Evolutionary conservation across 2,888 invertebrate species (phyloP).

Genomic region (Agriopis marginaria): DNA sequence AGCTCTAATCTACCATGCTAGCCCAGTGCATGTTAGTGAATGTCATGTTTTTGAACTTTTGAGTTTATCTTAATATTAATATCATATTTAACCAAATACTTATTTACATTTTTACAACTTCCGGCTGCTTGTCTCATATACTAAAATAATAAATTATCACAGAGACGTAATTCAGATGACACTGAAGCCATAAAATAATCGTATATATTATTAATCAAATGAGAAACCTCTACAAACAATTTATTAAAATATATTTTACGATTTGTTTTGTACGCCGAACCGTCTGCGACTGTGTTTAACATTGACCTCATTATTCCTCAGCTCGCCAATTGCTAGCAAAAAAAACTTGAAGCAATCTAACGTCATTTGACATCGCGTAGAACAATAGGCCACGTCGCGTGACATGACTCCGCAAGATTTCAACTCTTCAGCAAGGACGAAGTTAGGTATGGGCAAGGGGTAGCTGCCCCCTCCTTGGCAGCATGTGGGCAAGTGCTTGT

Average conservation of each 20-base stretch:
- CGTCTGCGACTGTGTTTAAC: conserved; percentile 32
- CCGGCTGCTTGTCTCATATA: background rate
- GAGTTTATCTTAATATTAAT: too few species aligned
- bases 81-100: too few species aligned
- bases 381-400: conserved; percentile 69
- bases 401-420: conserved; percentile 37
- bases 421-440: conserved; percentile 3
- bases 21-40: too few species aligned
- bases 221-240: conserved; percentile 9
- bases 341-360: conserved; percentile 50
- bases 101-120: background rate
- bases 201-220: conserved; percentile 16
- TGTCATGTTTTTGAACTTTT: too few species aligned
- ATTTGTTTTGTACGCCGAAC: conserved; percentile 33
- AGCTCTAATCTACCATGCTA: too few species aligned
- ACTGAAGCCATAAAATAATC: conserved; percentile 10
- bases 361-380: conserved; percentile 61
- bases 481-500: too few species aligned
- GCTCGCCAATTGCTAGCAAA: conserved; percentile 57
- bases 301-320: conserved; percentile 58
- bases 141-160: conserved; percentile 8
- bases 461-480: too few species aligned
- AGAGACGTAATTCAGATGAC: conserved; percentile 17
- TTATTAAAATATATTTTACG: conserved; percentile 30
- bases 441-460: too few species aligned